Conservation (phyloP, 2,113 vertebrate genomes). For the Phalacrocorax brasilianus region DNA sequence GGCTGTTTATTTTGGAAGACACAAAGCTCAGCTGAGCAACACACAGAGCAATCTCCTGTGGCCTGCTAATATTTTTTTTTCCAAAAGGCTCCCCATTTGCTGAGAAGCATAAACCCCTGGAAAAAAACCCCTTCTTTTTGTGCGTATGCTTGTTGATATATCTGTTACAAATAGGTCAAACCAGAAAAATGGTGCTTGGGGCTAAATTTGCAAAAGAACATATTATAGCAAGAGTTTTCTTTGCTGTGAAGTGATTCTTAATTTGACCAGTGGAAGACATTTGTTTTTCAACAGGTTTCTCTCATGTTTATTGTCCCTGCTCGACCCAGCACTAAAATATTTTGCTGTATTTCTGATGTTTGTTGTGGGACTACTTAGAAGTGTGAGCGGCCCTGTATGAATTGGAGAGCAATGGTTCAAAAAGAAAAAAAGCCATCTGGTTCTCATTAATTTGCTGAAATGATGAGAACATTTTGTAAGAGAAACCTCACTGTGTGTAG, state of each 20-base stretch:
- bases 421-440: not conserved
- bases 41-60: not conserved
- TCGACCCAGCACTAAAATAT: not conserved
- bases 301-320: not conserved
- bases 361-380: not conserved
- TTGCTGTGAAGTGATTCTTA: not conserved
- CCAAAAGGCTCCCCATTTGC: not conserved
- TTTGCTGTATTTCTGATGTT: not conserved
- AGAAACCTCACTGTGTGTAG: not conserved
- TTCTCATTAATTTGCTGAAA: constrained; percentile 37
- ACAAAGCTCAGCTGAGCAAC: constrained; percentile 49
- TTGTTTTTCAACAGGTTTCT: not conserved
- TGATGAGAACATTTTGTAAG: not conserved
- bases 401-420: not conserved
- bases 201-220: not conserved
- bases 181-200: not conserved
- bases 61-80: not conserved
- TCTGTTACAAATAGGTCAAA: not conserved
- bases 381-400: not conserved
- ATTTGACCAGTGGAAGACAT: not conserved
- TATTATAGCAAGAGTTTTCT: not conserved
- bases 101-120: not conserved
- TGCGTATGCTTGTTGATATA: not conserved
- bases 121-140: not conserved
- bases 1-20: constrained; percentile 55